phyloP scores from a whole-genome alignment of 2,113 vertebrate genomes.

The Calonectris borealis region DNA sequence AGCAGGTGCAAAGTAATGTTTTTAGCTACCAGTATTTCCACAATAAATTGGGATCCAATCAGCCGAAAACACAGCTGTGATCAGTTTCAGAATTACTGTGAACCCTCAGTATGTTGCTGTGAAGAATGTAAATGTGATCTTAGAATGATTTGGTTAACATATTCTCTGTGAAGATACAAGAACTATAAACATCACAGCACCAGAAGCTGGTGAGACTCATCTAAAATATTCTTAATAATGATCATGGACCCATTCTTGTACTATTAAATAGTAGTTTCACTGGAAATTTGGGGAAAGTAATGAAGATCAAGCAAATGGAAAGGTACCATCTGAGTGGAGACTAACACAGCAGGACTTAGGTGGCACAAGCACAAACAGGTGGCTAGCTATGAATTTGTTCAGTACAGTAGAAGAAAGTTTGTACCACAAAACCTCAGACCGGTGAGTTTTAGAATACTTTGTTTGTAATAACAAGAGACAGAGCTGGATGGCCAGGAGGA shows the following conservation, averaged over 20 bases:
- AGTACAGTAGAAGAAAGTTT: neutral
- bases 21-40: neutral
- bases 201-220: accelerated
- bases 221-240: neutral
- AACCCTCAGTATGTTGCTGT: neutral
- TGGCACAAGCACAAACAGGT: neutral
- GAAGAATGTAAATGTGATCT: neutral
- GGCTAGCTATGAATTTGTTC: neutral
- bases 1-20: neutral
- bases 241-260: neutral
- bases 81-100: neutral
- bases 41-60: neutral
- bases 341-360: neutral
- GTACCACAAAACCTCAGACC: accelerated
- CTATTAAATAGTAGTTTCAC: neutral
- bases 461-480: neutral
- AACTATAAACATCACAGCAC: neutral
- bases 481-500: neutral
- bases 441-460: neutral
- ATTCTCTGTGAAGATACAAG: neutral
- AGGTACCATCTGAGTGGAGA: neutral
- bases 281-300: neutral
- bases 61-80: neutral
- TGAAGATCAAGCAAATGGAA: neutral
- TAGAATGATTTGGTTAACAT: neutral